These are phyloP conservation scores for Corynorhinus townsendii DNA, from an alignment of 2,113 vertebrate genomes.

Conservation along the genomic window DNA sequence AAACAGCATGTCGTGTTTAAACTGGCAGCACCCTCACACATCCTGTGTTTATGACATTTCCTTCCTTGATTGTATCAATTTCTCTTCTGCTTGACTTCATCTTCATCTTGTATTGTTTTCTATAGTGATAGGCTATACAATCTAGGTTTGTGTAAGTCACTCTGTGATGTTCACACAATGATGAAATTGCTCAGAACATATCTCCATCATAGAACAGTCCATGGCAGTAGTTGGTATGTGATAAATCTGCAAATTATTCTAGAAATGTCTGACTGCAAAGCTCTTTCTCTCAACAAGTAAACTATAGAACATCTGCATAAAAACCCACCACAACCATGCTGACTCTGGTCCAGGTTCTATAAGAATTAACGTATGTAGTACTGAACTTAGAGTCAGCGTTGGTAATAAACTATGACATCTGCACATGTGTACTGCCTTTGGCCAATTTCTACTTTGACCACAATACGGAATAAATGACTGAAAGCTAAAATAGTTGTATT, in stretches of 20 bases:
- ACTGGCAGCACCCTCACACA: neutral
- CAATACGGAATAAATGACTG: neutral
- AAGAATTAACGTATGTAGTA: neutral
- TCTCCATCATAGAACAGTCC: too few relatives aligned
- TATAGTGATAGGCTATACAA: neutral
- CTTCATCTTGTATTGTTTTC: neutral
- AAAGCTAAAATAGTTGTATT: neutral
- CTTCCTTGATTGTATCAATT: neutral
- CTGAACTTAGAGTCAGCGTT: neutral
- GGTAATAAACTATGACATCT: neutral
- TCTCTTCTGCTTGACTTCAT: neutral
- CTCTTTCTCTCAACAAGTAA: neutral
- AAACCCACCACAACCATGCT: neutral
- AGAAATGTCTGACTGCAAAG: neutral
- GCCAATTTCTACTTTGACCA: neutral
- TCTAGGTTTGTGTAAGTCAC: neutral
- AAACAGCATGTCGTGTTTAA: neutral
- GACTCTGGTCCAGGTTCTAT: neutral
- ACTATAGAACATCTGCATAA: neutral
- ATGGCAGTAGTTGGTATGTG: neutral
- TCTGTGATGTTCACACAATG: neutral
- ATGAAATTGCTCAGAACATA: neutral
- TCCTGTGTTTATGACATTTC: neutral
- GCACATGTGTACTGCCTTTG: neutral
- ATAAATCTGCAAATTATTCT: neutral